phyloP scores from a whole-genome alignment of 1,140 invertebrate species.

The Eueides isabella region DNA sequence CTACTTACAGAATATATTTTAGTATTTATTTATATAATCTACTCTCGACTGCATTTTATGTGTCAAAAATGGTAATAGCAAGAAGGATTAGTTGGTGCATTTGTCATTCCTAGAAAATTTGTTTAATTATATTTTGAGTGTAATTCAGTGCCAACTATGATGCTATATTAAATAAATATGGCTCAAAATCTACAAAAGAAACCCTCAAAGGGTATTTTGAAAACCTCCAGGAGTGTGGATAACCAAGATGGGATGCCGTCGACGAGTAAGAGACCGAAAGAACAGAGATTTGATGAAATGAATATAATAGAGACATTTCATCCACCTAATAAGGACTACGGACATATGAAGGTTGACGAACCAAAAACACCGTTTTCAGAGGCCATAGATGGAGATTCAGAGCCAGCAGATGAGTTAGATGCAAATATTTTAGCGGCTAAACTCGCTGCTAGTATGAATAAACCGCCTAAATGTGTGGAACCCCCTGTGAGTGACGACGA shows the following conservation, averaged over 20 bases:
- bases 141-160: constrained; percentile 42
- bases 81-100: constrained; percentile 21
- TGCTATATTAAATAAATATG: constrained; percentile 62
- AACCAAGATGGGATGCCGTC: constrained; percentile 68
- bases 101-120: constrained; percentile 33
- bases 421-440: constrained; percentile 90
- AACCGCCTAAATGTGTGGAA: constrained; percentile 70
- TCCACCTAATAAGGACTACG: constrained; percentile 99
- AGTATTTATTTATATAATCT: not conserved
- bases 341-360: constrained; percentile 99
- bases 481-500: constrained; percentile 84
- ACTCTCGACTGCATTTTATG: not conserved
- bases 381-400: constrained; percentile 87
- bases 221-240: constrained; percentile 92
- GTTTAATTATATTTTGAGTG: constrained; percentile 29
- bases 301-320: constrained; percentile 99
- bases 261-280: constrained; percentile 85
- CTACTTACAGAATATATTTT: too few relatives aligned
- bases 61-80: constrained; percentile 1
- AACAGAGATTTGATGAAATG: constrained; percentile 99
- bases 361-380: constrained; percentile 96
- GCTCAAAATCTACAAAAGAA: constrained; percentile 84
- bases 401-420: constrained; percentile 89
- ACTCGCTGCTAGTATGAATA: constrained; percentile 82
- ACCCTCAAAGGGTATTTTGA: constrained; percentile 95